Conservation (phyloP, 1,140 invertebrate species). For the Drosophila biarmipes region DNA sequence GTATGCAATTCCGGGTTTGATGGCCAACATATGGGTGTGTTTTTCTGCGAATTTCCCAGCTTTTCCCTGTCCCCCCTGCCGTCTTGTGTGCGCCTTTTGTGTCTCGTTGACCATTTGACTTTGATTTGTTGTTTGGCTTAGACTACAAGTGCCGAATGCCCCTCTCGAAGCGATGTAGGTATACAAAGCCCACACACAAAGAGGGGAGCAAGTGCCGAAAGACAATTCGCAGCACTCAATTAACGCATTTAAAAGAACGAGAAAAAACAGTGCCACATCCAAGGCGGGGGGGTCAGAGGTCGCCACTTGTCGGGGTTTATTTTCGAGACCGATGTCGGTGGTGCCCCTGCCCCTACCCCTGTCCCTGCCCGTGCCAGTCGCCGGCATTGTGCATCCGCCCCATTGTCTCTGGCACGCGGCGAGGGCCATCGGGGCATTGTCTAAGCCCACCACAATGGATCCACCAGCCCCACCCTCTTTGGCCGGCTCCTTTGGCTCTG, state of each 20-base stretch:
- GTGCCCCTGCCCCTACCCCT: too few species aligned
- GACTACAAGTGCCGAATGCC: constrained; percentile 22
- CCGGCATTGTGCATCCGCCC: constrained; percentile 59
- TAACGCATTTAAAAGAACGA: constrained; percentile 76
- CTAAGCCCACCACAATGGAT: constrained; percentile 54
- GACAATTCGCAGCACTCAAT: constrained; percentile 76
- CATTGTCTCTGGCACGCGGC: constrained; percentile 75
- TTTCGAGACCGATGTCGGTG: constrained; percentile 43
- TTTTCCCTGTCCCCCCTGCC: neutral
- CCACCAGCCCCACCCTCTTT: neutral
- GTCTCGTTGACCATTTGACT: constrained; percentile 58
- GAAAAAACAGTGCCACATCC: constrained; percentile 17
- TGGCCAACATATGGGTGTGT: neutral
- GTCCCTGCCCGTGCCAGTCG: constrained; percentile 7
- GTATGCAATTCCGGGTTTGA: constrained; percentile 7
- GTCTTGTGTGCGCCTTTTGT: neutral
- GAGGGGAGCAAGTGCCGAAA: constrained; percentile 24
- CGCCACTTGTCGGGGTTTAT: constrained; percentile 64
- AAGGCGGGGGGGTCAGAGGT: constrained; percentile 10
- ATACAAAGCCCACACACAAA: constrained; percentile 16
- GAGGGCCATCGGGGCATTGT: constrained; percentile 55
- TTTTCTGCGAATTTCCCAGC: neutral
- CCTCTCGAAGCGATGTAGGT: neutral
- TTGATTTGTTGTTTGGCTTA: constrained; percentile 48
- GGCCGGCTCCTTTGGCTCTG: neutral